Conservation (phyloP, 2,888 invertebrate species). For the Plebejus melissa region DNA sequence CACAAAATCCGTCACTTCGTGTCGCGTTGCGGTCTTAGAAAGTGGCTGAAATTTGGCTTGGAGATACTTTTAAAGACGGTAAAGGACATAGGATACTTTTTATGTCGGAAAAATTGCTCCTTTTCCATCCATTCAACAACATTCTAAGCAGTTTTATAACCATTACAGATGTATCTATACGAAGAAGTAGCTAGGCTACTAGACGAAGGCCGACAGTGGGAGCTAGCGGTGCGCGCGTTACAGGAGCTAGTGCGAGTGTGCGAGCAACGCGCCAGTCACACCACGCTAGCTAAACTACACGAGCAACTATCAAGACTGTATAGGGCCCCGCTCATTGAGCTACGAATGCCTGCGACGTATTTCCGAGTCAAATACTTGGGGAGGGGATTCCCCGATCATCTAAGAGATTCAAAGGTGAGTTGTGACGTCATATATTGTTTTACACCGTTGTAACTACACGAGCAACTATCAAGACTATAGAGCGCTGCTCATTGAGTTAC, state of each 20-base stretch:
- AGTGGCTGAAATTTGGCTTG: too few relatives aligned
- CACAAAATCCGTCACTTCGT: too few relatives aligned
- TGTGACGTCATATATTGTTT: conserved; percentile 32
- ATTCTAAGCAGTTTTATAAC: neutral
- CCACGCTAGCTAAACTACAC: conserved; percentile 66
- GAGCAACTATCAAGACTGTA: conserved; percentile 76
- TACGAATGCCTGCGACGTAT: conserved; percentile 91
- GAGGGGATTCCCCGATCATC: conserved; percentile 86
- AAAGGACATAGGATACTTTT: too few relatives aligned
- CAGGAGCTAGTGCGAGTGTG: conserved; percentile 92
- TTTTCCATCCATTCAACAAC: too few relatives aligned
- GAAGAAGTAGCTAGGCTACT: conserved; percentile 58
- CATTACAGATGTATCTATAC: conserved; percentile 57
- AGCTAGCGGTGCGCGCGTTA: conserved; percentile 92
- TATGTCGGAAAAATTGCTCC: too few relatives aligned
- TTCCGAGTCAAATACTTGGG: conserved; percentile 97
- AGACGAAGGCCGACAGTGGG: conserved; percentile 84
- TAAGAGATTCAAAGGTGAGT: conserved; percentile 44
- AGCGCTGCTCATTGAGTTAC: conserved; percentile 86
- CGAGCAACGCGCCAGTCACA: conserved; percentile 82
- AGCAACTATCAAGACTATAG: conserved; percentile 67
- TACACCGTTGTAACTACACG: conserved; percentile 66
- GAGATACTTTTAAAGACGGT: too few relatives aligned
- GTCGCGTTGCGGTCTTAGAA: too few relatives aligned
- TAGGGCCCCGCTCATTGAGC: conserved; percentile 87